A percentile compares a stretch with the other conserved stretches of the same genome.
These are phyloP conservation scores for Peromyscus eremicus DNA, from an alignment of 2,797 vertebrate species.

Conservation along the genomic window DNA sequence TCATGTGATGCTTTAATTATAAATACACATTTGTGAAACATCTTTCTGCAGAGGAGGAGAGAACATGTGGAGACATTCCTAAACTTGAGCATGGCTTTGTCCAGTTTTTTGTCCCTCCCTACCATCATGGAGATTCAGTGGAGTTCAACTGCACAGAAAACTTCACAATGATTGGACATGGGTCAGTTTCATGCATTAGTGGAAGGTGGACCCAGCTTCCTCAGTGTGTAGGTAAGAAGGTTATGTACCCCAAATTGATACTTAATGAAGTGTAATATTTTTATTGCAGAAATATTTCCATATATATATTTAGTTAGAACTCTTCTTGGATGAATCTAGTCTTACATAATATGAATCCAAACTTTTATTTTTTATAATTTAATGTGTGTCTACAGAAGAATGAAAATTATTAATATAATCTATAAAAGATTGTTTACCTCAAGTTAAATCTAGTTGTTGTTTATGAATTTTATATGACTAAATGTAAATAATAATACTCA, in stretches of 20 bases:
- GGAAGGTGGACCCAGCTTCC: conserved; percentile 66
- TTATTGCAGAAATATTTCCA: background rate
- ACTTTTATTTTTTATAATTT: background rate
- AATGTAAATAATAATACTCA: background rate
- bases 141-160: background rate
- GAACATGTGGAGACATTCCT: conserved; percentile 54
- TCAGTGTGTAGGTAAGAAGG: conserved; percentile 75
- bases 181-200: conserved; percentile 34
- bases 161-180: conserved; percentile 64
- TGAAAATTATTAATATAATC: background rate
- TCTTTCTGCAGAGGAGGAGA: conserved; percentile 54
- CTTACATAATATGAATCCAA: background rate
- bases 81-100: background rate
- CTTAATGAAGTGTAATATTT: background rate
- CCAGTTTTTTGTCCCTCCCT: background rate
- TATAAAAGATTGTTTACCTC: background rate
- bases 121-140: conserved; percentile 53
- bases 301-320: background rate
- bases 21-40: background rate
- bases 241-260: background rate
- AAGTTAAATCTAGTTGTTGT: background rate
- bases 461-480: background rate
- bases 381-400: background rate
- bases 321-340: background rate
- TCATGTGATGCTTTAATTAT: background rate